Evolutionary conservation across 2,888 invertebrate genomes (phyloP).

Genomic region (Pedicia rivosa): DNA sequence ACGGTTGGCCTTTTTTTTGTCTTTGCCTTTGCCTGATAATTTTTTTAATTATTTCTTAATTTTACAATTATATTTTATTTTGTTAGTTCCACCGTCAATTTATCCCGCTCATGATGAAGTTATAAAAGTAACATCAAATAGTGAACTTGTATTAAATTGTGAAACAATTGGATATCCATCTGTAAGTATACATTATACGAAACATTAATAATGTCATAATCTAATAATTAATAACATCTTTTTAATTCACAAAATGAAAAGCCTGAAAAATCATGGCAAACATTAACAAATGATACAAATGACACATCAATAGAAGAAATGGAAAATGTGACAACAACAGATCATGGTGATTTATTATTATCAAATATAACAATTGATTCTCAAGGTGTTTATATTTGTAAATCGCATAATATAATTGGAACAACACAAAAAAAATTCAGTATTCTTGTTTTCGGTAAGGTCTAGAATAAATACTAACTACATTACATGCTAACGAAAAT

Average conservation of each 20-base stretch:
- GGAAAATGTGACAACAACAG: background rate
- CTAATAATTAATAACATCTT: no score
- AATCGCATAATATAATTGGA: conserved; percentile 41
- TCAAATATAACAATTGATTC: conserved; percentile 29
- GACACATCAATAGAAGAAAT: conserved; percentile 15
- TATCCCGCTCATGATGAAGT: conserved; percentile 24
- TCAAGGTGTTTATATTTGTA: conserved; percentile 38
- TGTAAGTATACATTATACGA: conserved; percentile 9
- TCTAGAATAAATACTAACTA: background rate
- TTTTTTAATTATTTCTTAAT: no score
- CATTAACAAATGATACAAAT: conserved; percentile 27
- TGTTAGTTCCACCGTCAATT: conserved; percentile 34
- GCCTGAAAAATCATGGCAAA: conserved; percentile 41
- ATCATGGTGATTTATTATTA: conserved; percentile 27
- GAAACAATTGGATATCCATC: conserved; percentile 42
- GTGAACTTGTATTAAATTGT: conserved; percentile 32
- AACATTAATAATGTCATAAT: no score
- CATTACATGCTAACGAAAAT: conserved; percentile 4
- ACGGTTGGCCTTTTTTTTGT: no score
- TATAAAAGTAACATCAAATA: conserved; percentile 21
- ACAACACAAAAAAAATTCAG: conserved; percentile 26
- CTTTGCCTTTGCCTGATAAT: no score
- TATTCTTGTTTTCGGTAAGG: conserved; percentile 31
- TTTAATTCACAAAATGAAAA: no score
- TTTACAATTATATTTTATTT: no score